Evolutionary conservation across 2,797 vertebrate species (phyloP).

Genomic region (Etheostoma nigrum): DNA sequence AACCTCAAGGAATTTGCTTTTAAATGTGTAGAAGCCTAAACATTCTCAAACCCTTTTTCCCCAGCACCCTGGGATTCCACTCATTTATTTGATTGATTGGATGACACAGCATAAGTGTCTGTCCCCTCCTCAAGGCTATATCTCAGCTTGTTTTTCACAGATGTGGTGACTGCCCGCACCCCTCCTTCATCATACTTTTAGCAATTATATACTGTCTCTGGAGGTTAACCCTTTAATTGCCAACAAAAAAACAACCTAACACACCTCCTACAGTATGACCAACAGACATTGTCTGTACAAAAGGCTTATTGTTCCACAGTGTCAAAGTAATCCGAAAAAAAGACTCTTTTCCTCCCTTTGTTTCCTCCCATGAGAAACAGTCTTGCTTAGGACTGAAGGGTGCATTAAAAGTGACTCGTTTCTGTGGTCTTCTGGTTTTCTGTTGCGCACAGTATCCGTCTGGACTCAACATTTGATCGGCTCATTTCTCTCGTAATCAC

Average conservation of each 20-base stretch:
- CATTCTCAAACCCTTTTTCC: conserved; percentile 18
- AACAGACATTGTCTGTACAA: conserved; percentile 54
- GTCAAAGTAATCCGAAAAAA: conserved; percentile 58
- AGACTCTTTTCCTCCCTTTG: conserved; percentile 28
- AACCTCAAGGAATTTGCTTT: conserved; percentile 29
- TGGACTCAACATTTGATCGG: conserved; percentile 43
- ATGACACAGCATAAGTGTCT: conserved; percentile 50
- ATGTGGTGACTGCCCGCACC: conserved; percentile 44
- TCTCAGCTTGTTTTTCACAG: conserved; percentile 53
- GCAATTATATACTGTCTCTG: conserved; percentile 36
- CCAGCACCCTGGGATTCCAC: conserved; percentile 38
- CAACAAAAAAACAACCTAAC: conserved; percentile 3
- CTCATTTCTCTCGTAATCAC: conserved; percentile 56
- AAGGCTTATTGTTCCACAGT: conserved; percentile 70
- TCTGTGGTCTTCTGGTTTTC: conserved; percentile 67
- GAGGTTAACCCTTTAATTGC: conserved; percentile 64
- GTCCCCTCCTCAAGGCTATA: conserved; percentile 45
- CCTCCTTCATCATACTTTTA: conserved; percentile 37
- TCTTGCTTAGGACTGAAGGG: conserved; percentile 58
- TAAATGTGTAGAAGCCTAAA: conserved; percentile 49
- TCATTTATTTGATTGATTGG: conserved; percentile 60
- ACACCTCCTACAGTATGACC: conserved; percentile 14
- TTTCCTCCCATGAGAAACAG: conserved; percentile 66
- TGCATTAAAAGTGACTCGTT: conserved; percentile 63
- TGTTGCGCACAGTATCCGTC: conserved; percentile 42